Evolutionary conservation across 2,113 vertebrate species (phyloP).

Genomic region (Hydrochoerus hydrochaeris): DNA sequence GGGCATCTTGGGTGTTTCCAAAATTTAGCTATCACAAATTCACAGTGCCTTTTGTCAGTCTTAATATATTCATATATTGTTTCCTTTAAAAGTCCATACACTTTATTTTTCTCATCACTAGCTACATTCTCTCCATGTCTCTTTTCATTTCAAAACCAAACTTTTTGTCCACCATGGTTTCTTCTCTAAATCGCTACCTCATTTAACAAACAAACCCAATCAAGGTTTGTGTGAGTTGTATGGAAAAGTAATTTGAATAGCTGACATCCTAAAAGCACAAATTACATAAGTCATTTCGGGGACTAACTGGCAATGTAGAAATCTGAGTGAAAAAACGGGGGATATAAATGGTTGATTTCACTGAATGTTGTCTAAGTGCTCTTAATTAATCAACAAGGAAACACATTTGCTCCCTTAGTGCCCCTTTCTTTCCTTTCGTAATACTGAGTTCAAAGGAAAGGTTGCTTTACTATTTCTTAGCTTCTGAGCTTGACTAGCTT

Average conservation of each 20-base stretch:
- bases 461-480: slow-evolving; percentile 60
- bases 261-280: slow-evolving; percentile 61
- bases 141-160: slow-evolving; percentile 57
- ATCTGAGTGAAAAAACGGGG: slow-evolving; percentile 24
- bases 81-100: not conserved
- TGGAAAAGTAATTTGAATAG: slow-evolving; percentile 62
- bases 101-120: not conserved
- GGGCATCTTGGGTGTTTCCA: too few species aligned
- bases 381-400: slow-evolving; percentile 65
- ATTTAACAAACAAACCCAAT: slow-evolving; percentile 56
- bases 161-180: slow-evolving; percentile 31
- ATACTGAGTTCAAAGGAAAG: slow-evolving; percentile 48
- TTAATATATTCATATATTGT: not conserved
- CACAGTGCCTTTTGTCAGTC: not conserved
- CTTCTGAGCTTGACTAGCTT: slow-evolving; percentile 59
- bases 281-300: slow-evolving; percentile 63
- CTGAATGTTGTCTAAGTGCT: slow-evolving; percentile 37
- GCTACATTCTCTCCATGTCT: not conserved
- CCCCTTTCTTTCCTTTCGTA: slow-evolving; percentile 43
- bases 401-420: not conserved
- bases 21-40: too few species aligned
- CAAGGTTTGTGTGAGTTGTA: slow-evolving; percentile 28
- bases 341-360: slow-evolving; percentile 44
- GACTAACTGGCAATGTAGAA: slow-evolving; percentile 53
- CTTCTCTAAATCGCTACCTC: slow-evolving; percentile 13